phyloP scores from a whole-genome alignment of 1,140 invertebrate species.

The Octopus bimaculoides region DNA sequence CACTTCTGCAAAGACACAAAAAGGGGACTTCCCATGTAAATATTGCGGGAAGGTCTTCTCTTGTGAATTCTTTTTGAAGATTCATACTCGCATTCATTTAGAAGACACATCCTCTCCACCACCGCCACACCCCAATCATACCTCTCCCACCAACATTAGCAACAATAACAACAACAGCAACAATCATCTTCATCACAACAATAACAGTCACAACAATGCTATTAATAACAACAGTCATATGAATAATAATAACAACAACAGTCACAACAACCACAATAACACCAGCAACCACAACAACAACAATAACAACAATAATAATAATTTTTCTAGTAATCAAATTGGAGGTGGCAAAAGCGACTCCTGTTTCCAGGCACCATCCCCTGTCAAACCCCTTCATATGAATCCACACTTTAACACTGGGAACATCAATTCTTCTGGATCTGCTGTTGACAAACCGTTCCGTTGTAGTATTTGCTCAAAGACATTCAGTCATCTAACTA shows the following conservation, averaged over 20 bases:
- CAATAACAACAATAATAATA: no score
- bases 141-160: background rate
- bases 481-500: slow-evolving; percentile 31
- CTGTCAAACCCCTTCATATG: no score
- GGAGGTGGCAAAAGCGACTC: no score
- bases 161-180: background rate
- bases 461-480: slow-evolving; percentile 54
- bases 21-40: background rate
- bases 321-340: no score
- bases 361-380: no score
- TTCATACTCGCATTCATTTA: background rate
- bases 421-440: no score
- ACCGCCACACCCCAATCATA: background rate
- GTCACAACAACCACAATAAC: background rate
- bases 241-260: background rate
- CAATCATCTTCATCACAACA: no score
- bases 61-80: background rate
- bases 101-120: background rate
- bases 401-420: no score
- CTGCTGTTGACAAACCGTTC: slow-evolving; percentile 39
- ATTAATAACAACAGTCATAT: no score
- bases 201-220: no score
- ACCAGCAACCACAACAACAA: background rate
- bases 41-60: background rate
- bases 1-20: background rate